Conservation (phyloP, 2,113 vertebrate genomes). For the Corydoras maculifer region DNA sequence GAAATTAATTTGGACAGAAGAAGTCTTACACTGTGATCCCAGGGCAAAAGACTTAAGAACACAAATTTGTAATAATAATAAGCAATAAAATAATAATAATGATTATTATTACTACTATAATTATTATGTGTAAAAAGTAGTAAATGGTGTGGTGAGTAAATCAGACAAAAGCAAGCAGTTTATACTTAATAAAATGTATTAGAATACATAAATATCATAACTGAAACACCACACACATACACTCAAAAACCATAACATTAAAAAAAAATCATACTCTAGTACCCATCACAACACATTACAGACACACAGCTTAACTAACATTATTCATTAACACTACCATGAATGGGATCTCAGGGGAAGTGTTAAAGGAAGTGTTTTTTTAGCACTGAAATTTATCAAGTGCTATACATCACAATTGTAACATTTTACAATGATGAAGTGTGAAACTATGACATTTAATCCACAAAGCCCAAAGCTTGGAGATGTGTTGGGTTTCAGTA, state of each 20-base stretch:
- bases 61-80: no score
- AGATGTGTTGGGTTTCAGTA: neutral
- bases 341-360: neutral
- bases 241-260: neutral
- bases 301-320: neutral
- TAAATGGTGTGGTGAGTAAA: neutral
- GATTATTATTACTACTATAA: no score
- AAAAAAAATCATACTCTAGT: neutral
- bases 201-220: neutral
- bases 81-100: no score
- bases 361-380: constrained; percentile 2
- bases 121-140: no score
- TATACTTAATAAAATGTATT: neutral
- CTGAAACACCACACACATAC: neutral
- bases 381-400: neutral
- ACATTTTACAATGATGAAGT: neutral
- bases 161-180: neutral
- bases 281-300: neutral
- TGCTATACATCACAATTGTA: no score
- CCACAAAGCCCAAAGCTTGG: neutral
- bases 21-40: no score
- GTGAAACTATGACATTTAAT: neutral
- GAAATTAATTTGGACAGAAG: no score
- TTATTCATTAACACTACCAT: neutral
- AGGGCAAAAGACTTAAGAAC: no score